Evolutionary conservation across 2,888 invertebrate genomes (phyloP), one percentile per base, ranked within the genome.

Genomic region (Pedicia rivosa): DNA sequence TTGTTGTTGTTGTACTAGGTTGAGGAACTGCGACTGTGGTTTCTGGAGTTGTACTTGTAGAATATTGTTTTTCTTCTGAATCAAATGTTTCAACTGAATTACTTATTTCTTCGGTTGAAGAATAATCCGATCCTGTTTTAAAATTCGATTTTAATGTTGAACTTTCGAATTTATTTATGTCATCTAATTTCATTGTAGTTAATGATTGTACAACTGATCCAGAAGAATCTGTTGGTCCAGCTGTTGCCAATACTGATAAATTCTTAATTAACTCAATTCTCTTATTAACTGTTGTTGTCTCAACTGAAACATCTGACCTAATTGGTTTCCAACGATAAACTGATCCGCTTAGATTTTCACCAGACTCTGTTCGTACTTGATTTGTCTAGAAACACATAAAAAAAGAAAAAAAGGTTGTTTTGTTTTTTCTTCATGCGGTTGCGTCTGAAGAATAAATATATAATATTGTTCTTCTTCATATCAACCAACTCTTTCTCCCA

Each of bases 291-390:
- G 50, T 52, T 24, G 49, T 49, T 7, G 48, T 25, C 17, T 42
- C 43, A 46, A 46, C 28, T 45, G 41, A 24, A 19, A 5, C 13
- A 22, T 33, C 33, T 8, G 7, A 9, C 33, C 38, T 39, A 30
- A 43, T 38, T 29, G 48, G 49, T 44, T 47, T 51, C 46, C 48
- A 50, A 37, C 48, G 46, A 40, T 42, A 49, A 32, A 48, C 42
- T 22, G 46, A 41, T 35, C 44, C 47, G 30, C 26, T 17, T 15
- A 35, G 16, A 35, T 35, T 26, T 7, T 35, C 25, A 17, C 16
- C 65, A 46, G 56, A 65, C 56, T 66, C 66, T 16, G 66, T 67
- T 41, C 65, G 59, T 45, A 68, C 67, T 62, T 64, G 58, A 56
- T 66, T 59, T 41, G 68, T 68, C 68, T 68, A 64, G 44, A 65